Evolutionary conservation across 2,113 vertebrate genomes (phyloP).

Genomic region (Sinosuthora webbiana): DNA sequence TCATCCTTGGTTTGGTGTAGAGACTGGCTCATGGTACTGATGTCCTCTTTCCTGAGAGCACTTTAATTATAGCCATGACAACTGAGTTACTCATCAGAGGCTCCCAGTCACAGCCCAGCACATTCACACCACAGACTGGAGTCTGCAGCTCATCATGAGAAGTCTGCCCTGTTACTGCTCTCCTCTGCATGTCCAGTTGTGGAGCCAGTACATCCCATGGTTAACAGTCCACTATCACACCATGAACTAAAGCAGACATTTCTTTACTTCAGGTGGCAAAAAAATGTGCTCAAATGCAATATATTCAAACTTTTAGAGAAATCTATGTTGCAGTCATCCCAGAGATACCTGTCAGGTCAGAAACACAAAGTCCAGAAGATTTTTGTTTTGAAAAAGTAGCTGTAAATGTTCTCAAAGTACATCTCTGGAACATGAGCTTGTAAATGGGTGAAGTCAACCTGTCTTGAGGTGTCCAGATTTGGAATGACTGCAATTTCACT

Average conservation of each 20-base stretch:
- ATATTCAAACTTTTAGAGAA: background rate
- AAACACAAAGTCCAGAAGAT: background rate
- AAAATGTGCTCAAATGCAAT: background rate
- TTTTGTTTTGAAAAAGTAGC: background rate
- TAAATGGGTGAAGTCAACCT: background rate
- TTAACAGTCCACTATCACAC: background rate
- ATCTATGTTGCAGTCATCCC: background rate
- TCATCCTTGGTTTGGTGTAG: background rate
- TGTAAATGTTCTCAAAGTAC: background rate
- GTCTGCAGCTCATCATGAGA: background rate
- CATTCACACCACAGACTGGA: background rate
- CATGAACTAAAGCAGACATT: background rate
- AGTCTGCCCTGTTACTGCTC: background rate
- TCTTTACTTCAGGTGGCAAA: background rate
- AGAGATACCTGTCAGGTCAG: background rate
- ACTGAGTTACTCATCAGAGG: background rate
- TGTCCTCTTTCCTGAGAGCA: background rate
- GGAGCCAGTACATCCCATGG: background rate
- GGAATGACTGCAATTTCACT: background rate
- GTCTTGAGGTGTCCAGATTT: background rate
- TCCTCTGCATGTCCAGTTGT: background rate
- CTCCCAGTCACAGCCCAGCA: background rate
- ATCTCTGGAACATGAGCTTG: background rate
- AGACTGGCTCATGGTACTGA: background rate
- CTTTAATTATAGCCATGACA: background rate